Evolutionary conservation across 2,888 invertebrate genomes (phyloP), one percentile per base, ranked within the genome.

Genomic region (Hirudinaria manillensis): DNA sequence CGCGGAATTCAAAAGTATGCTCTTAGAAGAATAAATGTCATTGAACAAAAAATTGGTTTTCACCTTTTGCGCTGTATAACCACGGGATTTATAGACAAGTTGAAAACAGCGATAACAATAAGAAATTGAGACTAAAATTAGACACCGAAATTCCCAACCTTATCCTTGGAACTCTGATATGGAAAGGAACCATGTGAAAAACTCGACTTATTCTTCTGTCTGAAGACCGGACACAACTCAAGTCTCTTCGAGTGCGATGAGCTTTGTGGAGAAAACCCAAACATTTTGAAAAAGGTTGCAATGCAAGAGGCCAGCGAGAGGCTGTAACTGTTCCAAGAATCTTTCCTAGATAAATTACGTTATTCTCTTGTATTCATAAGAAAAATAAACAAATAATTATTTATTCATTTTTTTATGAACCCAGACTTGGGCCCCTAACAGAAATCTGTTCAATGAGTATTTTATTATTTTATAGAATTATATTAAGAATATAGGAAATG

Each of bases 161-260:
- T 51, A 74, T 72, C 72, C 74, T 76, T 72, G 7, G 61, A 61
- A 29, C 13, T 61, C 61, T 70, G 71, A 7, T 53, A 68, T 34
- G 75, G 38, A 66, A 53, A 61, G 27, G 29, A 38, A 66, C 61
- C 34, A 27, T 80, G 74, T 77, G 81, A 82, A 74, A 82, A 89
- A 89, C 87, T 90, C 90, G 86, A 90, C 84, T 92, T 92, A 82
- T 93, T 93, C 84, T 92, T 92, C 81, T 91, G 91, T 72, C 93
- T 91, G 85, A 93, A 94, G 76, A 91, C 91, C 79, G 92, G 92
- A 80, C 91, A 91, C 79, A 91, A 88, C 82, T 93, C 93, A 70
- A 91, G 83, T 19, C 36, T n/a, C 61, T 73, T 73, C 6, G 27
- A n/a, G 19, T 7, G 7, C 32, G 29, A 34, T 29, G 34, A 3